A percentile compares a stretch with the other conserved stretches of the same genome.
phyloP scores from a whole-genome alignment of 2,888 invertebrate genomes.

The Hirtodrosophila histrioides region DNA sequence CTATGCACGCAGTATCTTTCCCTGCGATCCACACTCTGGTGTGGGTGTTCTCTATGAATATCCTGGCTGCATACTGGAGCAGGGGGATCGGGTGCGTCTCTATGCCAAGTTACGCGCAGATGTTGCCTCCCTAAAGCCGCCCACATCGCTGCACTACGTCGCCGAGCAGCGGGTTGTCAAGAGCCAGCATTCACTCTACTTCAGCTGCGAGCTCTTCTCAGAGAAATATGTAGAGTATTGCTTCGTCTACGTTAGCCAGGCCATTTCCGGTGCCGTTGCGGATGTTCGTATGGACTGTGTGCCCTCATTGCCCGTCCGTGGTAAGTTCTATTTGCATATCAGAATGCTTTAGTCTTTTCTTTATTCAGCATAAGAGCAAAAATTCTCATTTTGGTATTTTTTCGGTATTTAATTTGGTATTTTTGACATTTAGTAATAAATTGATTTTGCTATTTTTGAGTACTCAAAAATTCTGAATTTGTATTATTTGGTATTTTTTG shows the following conservation, averaged over 20 bases:
- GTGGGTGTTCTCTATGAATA: conserved; percentile 93
- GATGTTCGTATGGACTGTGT: conserved; percentile 94
- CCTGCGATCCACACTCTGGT: conserved; percentile 90
- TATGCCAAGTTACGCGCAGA: conserved; percentile 90
- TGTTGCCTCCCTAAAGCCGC: conserved; percentile 88
- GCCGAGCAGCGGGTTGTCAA: conserved; percentile 88
- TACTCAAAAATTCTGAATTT: too few relatives aligned
- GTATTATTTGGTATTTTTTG: too few relatives aligned
- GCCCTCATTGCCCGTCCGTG: conserved; percentile 91
- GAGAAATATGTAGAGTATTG: conserved; percentile 94
- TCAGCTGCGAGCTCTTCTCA: conserved; percentile 92
- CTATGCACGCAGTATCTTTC: conserved; percentile 92
- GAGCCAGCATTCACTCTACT: conserved; percentile 90
- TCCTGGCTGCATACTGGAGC: conserved; percentile 91
- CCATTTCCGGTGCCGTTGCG: conserved; percentile 92
- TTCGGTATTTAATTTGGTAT: too few relatives aligned
- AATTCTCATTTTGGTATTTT: neutral
- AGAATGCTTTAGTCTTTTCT: neutral
- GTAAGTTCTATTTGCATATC: conserved; percentile 84
- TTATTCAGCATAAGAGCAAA: too few relatives aligned
- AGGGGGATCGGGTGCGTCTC: conserved; percentile 91
- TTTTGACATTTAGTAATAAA: too few relatives aligned
- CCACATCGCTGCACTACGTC: conserved; percentile 87
- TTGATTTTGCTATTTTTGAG: too few relatives aligned
- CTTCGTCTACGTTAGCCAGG: conserved; percentile 94